These are phyloP conservation scores for Tupiocoris notatus DNA, from an alignment of 2,888 invertebrate species.

Conservation along the genomic window DNA sequence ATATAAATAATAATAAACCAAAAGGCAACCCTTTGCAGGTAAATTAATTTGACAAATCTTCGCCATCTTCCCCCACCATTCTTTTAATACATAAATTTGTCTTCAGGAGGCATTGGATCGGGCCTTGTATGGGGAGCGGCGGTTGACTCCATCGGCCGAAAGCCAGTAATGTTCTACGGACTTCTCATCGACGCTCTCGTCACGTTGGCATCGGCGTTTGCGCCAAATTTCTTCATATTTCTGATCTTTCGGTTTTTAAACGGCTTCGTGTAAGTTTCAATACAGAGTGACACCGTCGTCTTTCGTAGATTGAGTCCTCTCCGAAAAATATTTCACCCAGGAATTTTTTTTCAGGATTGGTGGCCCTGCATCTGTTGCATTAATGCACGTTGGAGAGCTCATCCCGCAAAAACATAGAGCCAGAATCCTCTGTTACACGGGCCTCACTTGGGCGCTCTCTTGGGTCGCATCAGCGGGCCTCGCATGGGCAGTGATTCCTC, in stretches of 20 bases:
- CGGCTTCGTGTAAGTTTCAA: constrained; percentile 59
- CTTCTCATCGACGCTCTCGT: constrained; percentile 59
- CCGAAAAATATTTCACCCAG: background rate
- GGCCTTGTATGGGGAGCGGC: constrained; percentile 78
- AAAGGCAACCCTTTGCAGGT: too few relatives aligned
- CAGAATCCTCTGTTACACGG: constrained; percentile 63
- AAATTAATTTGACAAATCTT: too few relatives aligned
- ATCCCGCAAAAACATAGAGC: constrained; percentile 62
- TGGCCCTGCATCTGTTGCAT: constrained; percentile 62
- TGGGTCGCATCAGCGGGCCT: constrained; percentile 63
- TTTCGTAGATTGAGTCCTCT: background rate
- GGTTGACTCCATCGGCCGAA: constrained; percentile 72
- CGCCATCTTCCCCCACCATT: too few relatives aligned
- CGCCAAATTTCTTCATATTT: constrained; percentile 62
- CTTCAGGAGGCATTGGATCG: constrained; percentile 66
- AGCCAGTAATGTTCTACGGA: constrained; percentile 59
- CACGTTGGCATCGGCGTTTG: constrained; percentile 61
- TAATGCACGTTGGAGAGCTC: constrained; percentile 67
- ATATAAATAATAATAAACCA: too few relatives aligned
- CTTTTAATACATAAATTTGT: background rate
- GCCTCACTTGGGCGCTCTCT: constrained; percentile 64
- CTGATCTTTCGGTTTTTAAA: constrained; percentile 64
- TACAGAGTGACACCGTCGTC: too few relatives aligned
- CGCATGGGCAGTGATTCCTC: constrained; percentile 28
- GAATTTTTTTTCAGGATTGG: constrained; percentile 53